Evolutionary conservation across 1,140 invertebrate genomes (phyloP), one percentile per base, ranked within the genome.

Genomic region (Drosophila asahinai): DNA sequence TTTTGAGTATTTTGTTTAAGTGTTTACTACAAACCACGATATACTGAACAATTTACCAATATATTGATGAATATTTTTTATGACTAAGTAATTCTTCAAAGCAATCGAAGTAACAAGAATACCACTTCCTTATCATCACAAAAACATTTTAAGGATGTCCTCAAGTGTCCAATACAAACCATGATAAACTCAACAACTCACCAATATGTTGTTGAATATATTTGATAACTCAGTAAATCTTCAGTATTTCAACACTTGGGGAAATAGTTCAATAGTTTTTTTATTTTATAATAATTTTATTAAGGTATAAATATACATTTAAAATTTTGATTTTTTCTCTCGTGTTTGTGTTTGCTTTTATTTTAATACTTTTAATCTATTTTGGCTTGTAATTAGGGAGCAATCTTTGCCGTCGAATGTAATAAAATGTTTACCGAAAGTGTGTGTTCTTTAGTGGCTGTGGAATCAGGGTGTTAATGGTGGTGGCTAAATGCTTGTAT

Each of bases 291-390:
- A 38, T 27, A n/a, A 14, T 48, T 71, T 66, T 54, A 71, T 71
- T 67, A 38, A 55, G 43, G 45, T 14, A 49, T 40, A 67, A 67
- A 71, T 55, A 55, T 68, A 71, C 38, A 42, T 47, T 47, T 22
- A 45, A 47, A 7, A 19, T 67, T 70, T 55, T 68, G 42, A 47
- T 67, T 55, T 67, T 55, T 14, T 40, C 61, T 22, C 12, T 51
- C 30, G 11, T 3, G 14, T 45, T 54, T 30, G 12, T 40, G 14
- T 45, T 54, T 30, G 12, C 33, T 64, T 64, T 12, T 11, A 9
- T 33, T 19, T 43, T 73, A 73, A 73, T 60, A 73, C 70, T 73
- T 70, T 73, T 73, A 73, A 60, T 30, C 70, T 73, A 73, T 49
- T 73, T 73, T 73, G 70, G 70, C 55, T 73, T 73, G 40, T 27